Base-by-base conservation (phyloP, 1,140 invertebrate species). In the Drosophila pectinifera region DNA sequence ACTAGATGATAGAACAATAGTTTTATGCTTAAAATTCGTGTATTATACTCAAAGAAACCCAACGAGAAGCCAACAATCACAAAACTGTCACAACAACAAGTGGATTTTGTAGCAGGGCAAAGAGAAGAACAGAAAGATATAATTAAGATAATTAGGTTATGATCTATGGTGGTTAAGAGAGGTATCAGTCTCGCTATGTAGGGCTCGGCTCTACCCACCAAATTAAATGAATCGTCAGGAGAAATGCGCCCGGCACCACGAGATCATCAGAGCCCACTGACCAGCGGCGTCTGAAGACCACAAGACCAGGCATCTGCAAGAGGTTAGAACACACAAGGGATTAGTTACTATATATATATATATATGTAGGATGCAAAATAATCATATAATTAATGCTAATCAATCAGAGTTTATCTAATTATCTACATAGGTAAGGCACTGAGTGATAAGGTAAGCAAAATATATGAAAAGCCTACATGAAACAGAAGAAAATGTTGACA, bases 191-290 rank as follows among this genome's bases (percentile, higher is more conserved):
- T 22, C 28, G 1, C 0, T 8, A 20, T 14, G 10, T 13, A 11
- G 4, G 1, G 4, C 22, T 22, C 1, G 13, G 26, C 1, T 11
- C 3, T 53, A 65, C 94, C 94, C 92, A 97, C 97, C 97, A 97
- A 91, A 96, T 94, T 38, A 95, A 92, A 92, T 98, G 97, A 43
- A 97, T 92, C 43, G 95, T 90, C 82, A 96, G 94, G 5, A 98
- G 93, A 89, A 97, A 95, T 63, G 94, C 94, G 16, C 96, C 96
- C 18, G 97, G 97, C 14, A 98, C 95, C 59, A 97, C 96, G 53
- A 98, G 94, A 93, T 98, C 97, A 93, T 98, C 97, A 64, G 96
- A 97, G 75, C 97, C 97, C 72, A 97, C 96, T 80, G 96, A 96
- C 97, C 97, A 98, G 73, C 97, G 94, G 78, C 97, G 94, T 73